Base-by-base conservation (phyloP, 2,888 invertebrate genomes). In the Meloe dianella region DNA sequence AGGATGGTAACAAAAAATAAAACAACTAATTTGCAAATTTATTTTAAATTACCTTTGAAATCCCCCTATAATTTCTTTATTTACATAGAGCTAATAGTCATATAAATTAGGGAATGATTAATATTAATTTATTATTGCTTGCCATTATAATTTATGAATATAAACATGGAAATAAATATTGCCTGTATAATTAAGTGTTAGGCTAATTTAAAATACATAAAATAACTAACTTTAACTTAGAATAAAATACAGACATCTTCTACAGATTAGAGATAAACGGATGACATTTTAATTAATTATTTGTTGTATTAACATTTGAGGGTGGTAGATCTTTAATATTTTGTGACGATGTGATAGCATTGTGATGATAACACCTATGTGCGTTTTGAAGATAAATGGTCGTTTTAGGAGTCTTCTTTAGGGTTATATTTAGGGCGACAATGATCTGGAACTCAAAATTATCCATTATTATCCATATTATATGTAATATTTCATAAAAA, bases 51-150 rank as follows among this genome's bases (percentile, higher is more conserved):
- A 32, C 4, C 27, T 27, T 32, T 32, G 32, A 32, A 32, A 32
- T 32, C 1, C 2, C 8, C n/a, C 8, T 1, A 9, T 41, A 17
- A 41, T 41, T 17, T n/a, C 5, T 41, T 41, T n/a, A 41, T 41
- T 41, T n/a, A 41, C n/a, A 38, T 10, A 32, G 32, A 32, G 14
- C 4, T 38, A n/a, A 41, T n/a, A 41, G 6, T 41, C 8, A 12
- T 10, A 35, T 35, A 41, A 17, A 41, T 41, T 41, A 41, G n/a
- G 7, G 17, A 41, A 41, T 17, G 17, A 41, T 17, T 41, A 41
- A 41, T 41, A n/a, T n/a, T n/a, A 41, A 41, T 41, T 41, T 41
- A 41, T 41, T 17, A 41, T n/a, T n/a, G n/a, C 41, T 17, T 41
- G 41, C 17, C 41, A n/a, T 41, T 41, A 41, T 41, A n/a, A 41